Conservation (phyloP, 2,888 invertebrate genomes). For the Pelosia muscerda region DNA sequence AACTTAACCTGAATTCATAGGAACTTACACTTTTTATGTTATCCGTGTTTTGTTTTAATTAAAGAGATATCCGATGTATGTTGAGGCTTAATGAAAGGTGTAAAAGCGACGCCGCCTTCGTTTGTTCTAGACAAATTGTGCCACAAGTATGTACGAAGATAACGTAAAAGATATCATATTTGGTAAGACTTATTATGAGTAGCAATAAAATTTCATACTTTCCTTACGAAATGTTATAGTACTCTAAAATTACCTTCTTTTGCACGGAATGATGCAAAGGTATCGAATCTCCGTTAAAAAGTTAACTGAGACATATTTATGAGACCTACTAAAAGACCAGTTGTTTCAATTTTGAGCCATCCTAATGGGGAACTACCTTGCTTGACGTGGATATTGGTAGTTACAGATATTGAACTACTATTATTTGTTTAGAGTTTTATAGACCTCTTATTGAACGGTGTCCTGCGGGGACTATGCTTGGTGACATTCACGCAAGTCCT, state of each 20-base stretch:
- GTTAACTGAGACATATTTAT: neutral
- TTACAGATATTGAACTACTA: too few species aligned
- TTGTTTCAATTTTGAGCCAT: neutral
- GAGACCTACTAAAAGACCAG: neutral
- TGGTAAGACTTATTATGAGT: conserved; percentile 50
- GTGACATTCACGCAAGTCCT: too few species aligned
- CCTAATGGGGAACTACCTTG: too few species aligned
- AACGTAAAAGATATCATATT: conserved; percentile 55
- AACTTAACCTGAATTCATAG: conserved; percentile 61
- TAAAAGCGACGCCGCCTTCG: conserved; percentile 53
- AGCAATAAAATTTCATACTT: conserved; percentile 18
- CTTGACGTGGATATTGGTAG: too few species aligned
- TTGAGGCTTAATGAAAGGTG: conserved; percentile 50
- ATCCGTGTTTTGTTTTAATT: conserved; percentile 62
- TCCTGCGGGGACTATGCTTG: too few species aligned
- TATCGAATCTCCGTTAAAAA: too few species aligned
- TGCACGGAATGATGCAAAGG: neutral
- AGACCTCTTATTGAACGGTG: too few species aligned
- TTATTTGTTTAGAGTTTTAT: too few species aligned
- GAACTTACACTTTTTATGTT: conserved; percentile 62
- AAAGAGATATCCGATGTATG: conserved; percentile 55
- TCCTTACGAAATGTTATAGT: neutral
- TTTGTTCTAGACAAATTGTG: conserved; percentile 60
- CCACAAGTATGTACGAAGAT: conserved; percentile 45
- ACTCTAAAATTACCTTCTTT: neutral